These are phyloP conservation scores for Dicyrtoma fusca DNA, from an alignment of 2,888 invertebrate genomes.

Conservation along the genomic window DNA sequence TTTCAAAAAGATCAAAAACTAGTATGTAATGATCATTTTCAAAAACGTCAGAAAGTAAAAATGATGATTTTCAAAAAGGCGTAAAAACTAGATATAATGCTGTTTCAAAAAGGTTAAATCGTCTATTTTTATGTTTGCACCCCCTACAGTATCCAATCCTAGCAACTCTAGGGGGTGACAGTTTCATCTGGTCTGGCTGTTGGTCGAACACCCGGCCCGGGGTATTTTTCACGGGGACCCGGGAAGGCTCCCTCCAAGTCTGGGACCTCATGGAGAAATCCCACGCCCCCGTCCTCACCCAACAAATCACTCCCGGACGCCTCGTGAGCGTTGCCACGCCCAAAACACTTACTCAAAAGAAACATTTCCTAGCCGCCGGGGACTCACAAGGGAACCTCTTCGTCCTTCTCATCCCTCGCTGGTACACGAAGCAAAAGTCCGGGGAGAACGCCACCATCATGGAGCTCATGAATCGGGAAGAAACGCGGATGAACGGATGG, in stretches of 20 bases:
- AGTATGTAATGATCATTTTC: too few species aligned
- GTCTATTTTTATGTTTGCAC: too few species aligned
- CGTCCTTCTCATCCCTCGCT: constrained; percentile 49
- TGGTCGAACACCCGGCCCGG: constrained; percentile 80
- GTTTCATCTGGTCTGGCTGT: constrained; percentile 59
- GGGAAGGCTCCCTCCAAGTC: constrained; percentile 76
- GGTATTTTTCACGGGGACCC: constrained; percentile 71
- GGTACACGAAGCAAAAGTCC: constrained; percentile 46
- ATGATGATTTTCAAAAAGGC: background rate
- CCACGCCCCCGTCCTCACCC: constrained; percentile 70
- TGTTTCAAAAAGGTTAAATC: background rate
- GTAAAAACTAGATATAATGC: background rate
- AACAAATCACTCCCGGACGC: constrained; percentile 70
- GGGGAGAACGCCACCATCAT: constrained; percentile 47
- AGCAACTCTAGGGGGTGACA: constrained; percentile 39
- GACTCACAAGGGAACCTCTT: constrained; percentile 51
- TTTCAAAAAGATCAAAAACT: too few species aligned
- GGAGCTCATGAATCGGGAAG: constrained; percentile 53
- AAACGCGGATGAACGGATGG: constrained; percentile 48
- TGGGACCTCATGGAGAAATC: constrained; percentile 77
- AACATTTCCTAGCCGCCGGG: constrained; percentile 50
- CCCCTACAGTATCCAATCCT: constrained; percentile 49
- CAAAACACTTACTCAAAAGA: constrained; percentile 50
- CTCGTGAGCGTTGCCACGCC: constrained; percentile 60
- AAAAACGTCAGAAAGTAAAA: background rate